A percentile compares a stretch with the other conserved stretches of the same genome.
These are phyloP conservation scores for Alectoris magna DNA, from an alignment of 2,797 vertebrate species.

Conservation along the genomic window DNA sequence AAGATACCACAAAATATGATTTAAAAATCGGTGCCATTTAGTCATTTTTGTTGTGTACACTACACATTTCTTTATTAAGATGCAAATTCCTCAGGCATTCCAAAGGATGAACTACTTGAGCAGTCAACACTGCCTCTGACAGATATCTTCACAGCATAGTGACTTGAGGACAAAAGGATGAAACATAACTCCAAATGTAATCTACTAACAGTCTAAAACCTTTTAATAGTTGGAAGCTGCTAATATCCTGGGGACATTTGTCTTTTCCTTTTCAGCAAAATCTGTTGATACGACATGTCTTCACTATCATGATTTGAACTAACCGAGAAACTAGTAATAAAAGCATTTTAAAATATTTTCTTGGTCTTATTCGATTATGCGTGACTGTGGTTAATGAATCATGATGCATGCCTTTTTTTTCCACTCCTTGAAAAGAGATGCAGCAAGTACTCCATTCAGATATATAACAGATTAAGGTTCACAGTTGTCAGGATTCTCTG, in stretches of 20 bases:
- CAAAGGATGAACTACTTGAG: neutral
- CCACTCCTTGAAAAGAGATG: slow-evolving; percentile 36
- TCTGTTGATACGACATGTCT: slow-evolving; percentile 42
- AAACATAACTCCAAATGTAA: slow-evolving; percentile 13
- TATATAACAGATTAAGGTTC: slow-evolving; percentile 73
- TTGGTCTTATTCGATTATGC: slow-evolving; percentile 51
- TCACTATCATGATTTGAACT: slow-evolving; percentile 50
- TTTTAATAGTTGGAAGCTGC: neutral
- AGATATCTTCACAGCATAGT: neutral
- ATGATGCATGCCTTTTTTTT: slow-evolving; percentile 18
- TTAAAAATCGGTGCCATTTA: neutral
- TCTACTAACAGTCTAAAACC: slow-evolving; percentile 5
- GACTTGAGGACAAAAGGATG: slow-evolving; percentile 26
- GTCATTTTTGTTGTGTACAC: neutral
- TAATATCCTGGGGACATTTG: neutral
- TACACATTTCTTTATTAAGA: neutral
- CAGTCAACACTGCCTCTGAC: neutral
- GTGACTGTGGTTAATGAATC: slow-evolving; percentile 39
- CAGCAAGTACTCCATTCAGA: slow-evolving; percentile 65
- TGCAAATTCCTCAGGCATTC: neutral
- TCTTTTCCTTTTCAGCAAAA: slow-evolving; percentile 40
- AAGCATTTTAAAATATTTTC: slow-evolving; percentile 52
- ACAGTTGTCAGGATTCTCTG: slow-evolving; percentile 28
- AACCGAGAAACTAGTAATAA: slow-evolving; percentile 43
- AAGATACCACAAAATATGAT: neutral